Percentiles rank a stretch among this genome's conserved stretches.
Conservation (phyloP, 2,113 vertebrate genomes). For the Ursus arctos region DNA sequence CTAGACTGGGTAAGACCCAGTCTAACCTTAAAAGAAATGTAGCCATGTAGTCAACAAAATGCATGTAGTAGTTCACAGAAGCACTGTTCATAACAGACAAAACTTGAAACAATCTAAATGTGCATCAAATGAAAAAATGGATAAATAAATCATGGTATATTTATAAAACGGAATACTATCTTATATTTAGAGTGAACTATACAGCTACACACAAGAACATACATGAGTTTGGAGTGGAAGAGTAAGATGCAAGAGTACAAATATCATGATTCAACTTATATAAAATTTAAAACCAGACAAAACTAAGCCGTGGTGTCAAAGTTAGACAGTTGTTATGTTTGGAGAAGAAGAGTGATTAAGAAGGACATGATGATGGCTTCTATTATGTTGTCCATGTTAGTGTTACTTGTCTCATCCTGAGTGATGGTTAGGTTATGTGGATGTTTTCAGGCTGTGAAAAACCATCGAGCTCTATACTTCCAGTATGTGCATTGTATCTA, state of each 20-base stretch:
- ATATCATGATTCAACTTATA: background rate
- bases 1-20: background rate
- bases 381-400: background rate
- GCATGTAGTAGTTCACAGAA: background rate
- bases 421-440: background rate
- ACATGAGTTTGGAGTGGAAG: background rate
- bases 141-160: background rate
- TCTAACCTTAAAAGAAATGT: background rate
- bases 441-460: background rate
- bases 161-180: background rate
- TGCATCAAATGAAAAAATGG: background rate
- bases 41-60: background rate
- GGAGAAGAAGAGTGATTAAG: background rate
- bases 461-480: background rate
- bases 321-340: background rate
- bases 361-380: background rate
- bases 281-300: background rate
- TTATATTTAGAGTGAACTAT: background rate
- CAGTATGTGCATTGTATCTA: background rate
- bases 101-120: background rate
- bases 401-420: background rate
- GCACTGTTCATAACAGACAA: background rate
- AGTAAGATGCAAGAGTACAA: background rate
- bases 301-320: background rate
- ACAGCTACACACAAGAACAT: background rate